phyloP scores from a whole-genome alignment of 2,113 vertebrate species.

The Origma solitaria region DNA sequence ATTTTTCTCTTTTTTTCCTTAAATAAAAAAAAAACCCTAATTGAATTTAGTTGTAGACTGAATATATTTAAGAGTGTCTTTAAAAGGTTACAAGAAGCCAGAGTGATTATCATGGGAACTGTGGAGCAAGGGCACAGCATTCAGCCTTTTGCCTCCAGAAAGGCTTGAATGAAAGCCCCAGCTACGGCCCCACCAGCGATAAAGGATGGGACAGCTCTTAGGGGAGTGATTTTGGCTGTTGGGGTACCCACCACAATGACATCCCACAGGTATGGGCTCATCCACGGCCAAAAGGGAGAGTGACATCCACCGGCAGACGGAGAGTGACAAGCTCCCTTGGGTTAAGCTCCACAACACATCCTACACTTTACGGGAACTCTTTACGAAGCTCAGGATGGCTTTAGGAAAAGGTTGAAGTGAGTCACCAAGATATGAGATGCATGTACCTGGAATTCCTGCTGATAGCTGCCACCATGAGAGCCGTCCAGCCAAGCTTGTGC shows the following conservation, averaged over 20 bases:
- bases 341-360: not conserved
- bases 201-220: not conserved
- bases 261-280: not conserved
- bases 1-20: constrained; percentile 69
- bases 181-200: not conserved
- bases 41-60: constrained; percentile 74
- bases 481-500: constrained; percentile 91
- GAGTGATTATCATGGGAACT: constrained; percentile 56
- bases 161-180: not conserved
- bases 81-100: constrained; percentile 60
- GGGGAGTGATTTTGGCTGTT: rapidly evolving
- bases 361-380: not conserved
- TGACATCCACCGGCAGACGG: no score
- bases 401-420: not conserved
- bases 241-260: rapidly evolving
- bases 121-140: not conserved
- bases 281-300: not conserved
- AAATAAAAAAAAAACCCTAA: constrained; percentile 63
- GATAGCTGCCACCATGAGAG: constrained; percentile 93
- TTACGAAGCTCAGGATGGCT: rapidly evolving
- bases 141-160: not conserved
- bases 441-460: constrained; percentile 85
- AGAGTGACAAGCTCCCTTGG: rapidly evolving
- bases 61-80: constrained; percentile 59
- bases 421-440: rapidly evolving